Evolutionary conservation across 2,797 vertebrate species (phyloP), one percentile per base, ranked within the genome.

Genomic region (Cirrhinus molitorella): DNA sequence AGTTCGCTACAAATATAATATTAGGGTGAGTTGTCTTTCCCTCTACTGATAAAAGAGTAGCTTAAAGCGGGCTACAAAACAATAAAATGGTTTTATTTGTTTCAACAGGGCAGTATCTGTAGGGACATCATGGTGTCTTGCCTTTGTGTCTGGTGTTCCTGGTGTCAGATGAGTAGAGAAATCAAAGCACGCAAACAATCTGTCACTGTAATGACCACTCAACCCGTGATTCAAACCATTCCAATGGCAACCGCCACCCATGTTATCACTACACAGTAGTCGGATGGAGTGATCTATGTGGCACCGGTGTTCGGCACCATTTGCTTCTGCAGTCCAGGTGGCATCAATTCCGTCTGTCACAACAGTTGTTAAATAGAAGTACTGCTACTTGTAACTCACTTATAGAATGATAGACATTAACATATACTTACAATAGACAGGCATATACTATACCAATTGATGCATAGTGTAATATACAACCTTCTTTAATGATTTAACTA

Each of bases 91-190:
- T 37, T 37, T 14, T 55, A 28, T 28, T 16, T 79, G 17, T 45
- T 17, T 55, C 0, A 81, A 47, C 86, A 94, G 94, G 93, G 94
- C 0, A 86, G 78, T 3, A 0, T 94, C 19, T 94, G 89, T 31
- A 81, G 88, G 1, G 93, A 95, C 89, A 89, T 93, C 0, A 0
- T 51, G 0, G 0, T 67, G 1, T 81, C 92, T 68, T 91, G 90
- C 63, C 92, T 67, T 88, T 94, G 94, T 0, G 0, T 1, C 0
- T 80, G 65, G 59, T 94, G 94, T 85, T 63, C 86, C 4, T 94
- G 92, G 93, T 94, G 93, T 86, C 94, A 94, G 85, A 91, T 95
- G 88, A 86, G 90, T 11, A 90, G 92, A 0, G 93, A 95, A 85
- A 31, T 94, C 0, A 90, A 83, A 40, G 0, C 84, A 1, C 89